A percentile compares a stretch with the other conserved stretches of the same genome.
Conservation (phyloP, 2,113 vertebrate genomes). For the Passer domesticus region DNA sequence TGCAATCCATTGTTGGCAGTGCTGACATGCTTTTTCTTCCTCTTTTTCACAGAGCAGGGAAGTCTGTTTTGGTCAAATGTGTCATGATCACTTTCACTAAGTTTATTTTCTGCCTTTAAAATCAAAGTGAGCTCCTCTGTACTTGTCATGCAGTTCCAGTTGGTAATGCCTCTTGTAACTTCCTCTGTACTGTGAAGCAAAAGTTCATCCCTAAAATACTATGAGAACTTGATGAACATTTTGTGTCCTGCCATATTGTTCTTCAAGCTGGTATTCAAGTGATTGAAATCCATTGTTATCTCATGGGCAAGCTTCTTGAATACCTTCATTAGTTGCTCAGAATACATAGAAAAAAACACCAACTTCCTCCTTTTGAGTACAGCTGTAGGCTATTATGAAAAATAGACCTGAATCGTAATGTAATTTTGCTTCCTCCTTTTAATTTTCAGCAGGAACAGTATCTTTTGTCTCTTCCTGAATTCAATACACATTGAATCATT, state of each 20-base stretch:
- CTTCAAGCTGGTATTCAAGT: not conserved
- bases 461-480: not conserved
- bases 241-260: not conserved
- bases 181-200: not conserved
- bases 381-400: not conserved
- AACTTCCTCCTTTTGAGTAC: not conserved
- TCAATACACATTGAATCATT: not conserved
- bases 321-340: not conserved
- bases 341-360: not conserved
- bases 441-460: not conserved
- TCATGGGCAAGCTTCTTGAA: not conserved
- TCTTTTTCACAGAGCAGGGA: not conserved
- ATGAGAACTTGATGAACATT: not conserved
- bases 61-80: slow-evolving; percentile 1
- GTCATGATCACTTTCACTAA: slow-evolving; percentile 22
- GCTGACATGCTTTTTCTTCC: not conserved
- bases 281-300: not conserved
- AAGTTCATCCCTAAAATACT: not conserved
- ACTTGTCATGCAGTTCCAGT: not conserved
- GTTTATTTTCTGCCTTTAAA: slow-evolving; percentile 3
- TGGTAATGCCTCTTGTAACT: not conserved
- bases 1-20: not conserved
- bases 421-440: not conserved
- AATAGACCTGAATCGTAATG: not conserved
- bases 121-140: not conserved